phyloP scores from a whole-genome alignment of 2,113 vertebrate species.

The Triplophysa siluroides region DNA sequence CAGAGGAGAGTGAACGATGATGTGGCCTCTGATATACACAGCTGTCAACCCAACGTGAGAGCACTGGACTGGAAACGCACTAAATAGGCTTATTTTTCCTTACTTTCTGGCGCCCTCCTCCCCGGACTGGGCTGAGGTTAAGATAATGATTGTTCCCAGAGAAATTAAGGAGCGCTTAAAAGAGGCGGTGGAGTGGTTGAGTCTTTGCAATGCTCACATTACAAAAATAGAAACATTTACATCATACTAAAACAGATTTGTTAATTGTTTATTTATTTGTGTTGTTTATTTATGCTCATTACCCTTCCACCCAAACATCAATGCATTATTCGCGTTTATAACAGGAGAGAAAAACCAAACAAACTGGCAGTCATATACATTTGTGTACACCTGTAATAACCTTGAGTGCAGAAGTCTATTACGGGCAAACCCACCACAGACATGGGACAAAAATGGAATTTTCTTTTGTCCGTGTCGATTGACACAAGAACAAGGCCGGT shows the following conservation, averaged over 20 bases:
- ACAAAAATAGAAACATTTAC: neutral
- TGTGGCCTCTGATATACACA: slow-evolving; percentile 71
- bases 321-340: too few relatives aligned
- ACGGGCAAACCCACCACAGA: slow-evolving; percentile 46
- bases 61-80: slow-evolving; percentile 78
- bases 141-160: slow-evolving; percentile 72
- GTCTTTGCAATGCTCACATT: neutral
- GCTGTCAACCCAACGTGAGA: slow-evolving; percentile 74
- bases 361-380: neutral
- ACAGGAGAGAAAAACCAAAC: too few relatives aligned
- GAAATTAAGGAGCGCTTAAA: slow-evolving; percentile 69
- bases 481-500: slow-evolving; percentile 85
- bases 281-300: neutral
- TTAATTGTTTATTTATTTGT: neutral
- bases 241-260: neutral
- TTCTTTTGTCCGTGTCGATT: slow-evolving; percentile 64
- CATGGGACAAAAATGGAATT: slow-evolving; percentile 61
- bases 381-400: neutral
- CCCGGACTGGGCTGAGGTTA: slow-evolving; percentile 54
- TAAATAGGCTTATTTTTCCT: slow-evolving; percentile 78
- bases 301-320: too few relatives aligned
- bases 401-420: neutral
- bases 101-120: slow-evolving; percentile 43
- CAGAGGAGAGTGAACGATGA: slow-evolving; percentile 66
- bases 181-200: neutral